phyloP scores from a whole-genome alignment of 2,113 vertebrate species.

The Mystacornis crossleyi region DNA sequence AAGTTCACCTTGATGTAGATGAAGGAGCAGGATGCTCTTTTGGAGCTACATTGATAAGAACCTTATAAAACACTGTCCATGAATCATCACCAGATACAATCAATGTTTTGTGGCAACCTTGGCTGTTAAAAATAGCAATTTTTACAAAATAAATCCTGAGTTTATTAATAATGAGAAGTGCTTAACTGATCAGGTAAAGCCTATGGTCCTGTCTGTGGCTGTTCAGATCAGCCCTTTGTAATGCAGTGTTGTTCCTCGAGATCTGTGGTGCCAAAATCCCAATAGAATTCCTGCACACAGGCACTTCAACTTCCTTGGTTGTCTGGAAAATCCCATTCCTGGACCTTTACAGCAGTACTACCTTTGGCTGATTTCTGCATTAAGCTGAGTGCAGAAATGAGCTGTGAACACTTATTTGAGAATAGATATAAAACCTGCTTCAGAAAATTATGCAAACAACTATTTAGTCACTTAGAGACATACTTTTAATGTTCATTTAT shows the following conservation, averaged over 20 bases:
- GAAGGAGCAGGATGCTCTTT: not conserved
- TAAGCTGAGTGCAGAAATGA: not conserved
- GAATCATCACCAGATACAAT: not conserved
- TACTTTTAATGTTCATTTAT: constrained; percentile 31
- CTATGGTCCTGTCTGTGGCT: not conserved
- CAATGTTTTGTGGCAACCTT: not conserved
- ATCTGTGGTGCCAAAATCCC: not conserved
- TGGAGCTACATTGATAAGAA: not conserved
- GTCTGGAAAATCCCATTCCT: not conserved
- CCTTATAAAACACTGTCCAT: not conserved
- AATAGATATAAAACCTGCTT: not conserved
- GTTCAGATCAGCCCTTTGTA: not conserved
- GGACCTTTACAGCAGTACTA: not conserved
- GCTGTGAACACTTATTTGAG: not conserved
- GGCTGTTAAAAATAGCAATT: not conserved
- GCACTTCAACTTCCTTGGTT: not conserved
- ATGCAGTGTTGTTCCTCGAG: not conserved
- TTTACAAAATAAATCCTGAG: not conserved
- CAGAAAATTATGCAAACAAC: not conserved
- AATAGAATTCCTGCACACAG: not conserved
- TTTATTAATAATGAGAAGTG: not conserved
- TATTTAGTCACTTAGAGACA: not conserved
- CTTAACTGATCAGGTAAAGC: not conserved
- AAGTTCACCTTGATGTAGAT: not conserved
- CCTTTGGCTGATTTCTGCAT: not conserved